These are phyloP conservation scores for Monoplex corrugatus DNA, from an alignment of 2,888 invertebrate genomes.

Conservation along the genomic window DNA sequence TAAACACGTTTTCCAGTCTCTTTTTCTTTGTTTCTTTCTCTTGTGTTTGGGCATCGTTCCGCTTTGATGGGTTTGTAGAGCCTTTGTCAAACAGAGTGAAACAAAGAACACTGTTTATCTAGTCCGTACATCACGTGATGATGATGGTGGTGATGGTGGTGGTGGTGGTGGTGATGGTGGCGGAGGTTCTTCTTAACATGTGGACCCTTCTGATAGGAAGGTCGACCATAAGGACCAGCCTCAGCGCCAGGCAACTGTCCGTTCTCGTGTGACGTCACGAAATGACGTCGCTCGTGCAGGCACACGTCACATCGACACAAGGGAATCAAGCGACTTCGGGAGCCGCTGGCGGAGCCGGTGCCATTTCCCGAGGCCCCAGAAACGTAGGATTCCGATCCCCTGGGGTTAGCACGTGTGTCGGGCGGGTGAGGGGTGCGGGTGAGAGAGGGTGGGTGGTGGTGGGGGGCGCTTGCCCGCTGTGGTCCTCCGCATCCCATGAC, in stretches of 20 bases:
- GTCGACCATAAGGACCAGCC: not conserved
- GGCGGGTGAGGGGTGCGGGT: not conserved
- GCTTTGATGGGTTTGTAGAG: too few relatives aligned
- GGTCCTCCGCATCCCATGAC: conserved; percentile 20
- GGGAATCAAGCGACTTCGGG: conserved; percentile 26
- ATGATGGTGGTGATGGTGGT: not conserved
- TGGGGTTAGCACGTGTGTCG: conserved; percentile 46
- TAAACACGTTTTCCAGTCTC: too few relatives aligned
- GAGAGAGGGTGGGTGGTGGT: not conserved
- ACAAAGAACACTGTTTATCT: not conserved
- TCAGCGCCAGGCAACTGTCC: not conserved
- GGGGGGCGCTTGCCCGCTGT: not conserved
- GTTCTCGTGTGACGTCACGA: not conserved
- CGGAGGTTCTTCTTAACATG: not conserved
- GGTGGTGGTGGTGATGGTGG: not conserved
- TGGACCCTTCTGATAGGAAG: not conserved
- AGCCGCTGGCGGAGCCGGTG: not conserved
- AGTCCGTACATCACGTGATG: not conserved
- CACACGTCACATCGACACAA: conserved; percentile 42
- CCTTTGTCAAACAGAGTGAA: not conserved
- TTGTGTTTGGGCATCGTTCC: too few relatives aligned
- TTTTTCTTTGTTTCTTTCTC: too few relatives aligned
- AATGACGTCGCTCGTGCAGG: conserved; percentile 31
- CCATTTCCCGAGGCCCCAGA: not conserved
- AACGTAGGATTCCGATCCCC: not conserved